phyloP scores from a whole-genome alignment of 1,140 invertebrate species.

The Drosophila eugracilis region DNA sequence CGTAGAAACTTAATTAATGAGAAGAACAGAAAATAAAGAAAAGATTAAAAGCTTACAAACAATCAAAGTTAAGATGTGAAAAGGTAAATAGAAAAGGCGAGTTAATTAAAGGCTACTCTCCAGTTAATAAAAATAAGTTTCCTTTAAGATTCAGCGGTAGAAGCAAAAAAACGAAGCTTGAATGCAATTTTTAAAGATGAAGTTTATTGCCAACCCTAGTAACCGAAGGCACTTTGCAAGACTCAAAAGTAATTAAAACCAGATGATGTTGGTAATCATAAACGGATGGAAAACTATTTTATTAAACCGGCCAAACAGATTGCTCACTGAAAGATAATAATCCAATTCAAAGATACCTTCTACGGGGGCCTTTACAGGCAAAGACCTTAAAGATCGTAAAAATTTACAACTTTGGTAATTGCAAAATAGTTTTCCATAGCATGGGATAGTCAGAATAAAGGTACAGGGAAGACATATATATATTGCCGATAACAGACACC shows the following conservation, averaged over 20 bases:
- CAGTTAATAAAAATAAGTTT: no score
- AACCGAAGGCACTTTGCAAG: background rate
- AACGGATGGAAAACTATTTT: conserved; percentile 61
- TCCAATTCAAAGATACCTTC: conserved; percentile 7
- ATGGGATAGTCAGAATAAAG: conserved; percentile 9
- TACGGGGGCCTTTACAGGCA: background rate
- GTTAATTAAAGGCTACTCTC: background rate
- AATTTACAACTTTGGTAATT: conserved; percentile 76
- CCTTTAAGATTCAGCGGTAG: no score
- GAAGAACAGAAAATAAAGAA: conserved; percentile 13
- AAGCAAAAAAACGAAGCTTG: no score
- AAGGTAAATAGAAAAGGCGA: background rate
- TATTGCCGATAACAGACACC: conserved; percentile 54
- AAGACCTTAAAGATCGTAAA: conserved; percentile 50
- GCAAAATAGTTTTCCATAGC: conserved; percentile 68
- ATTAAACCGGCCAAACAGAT: conserved; percentile 23
- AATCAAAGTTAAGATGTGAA: conserved; percentile 5
- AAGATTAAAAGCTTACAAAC: conserved; percentile 18
- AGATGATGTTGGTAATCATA: conserved; percentile 58
- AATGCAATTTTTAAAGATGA: background rate
- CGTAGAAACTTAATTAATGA: conserved; percentile 26
- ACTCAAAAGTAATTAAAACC: conserved; percentile 48
- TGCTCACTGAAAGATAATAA: conserved; percentile 8
- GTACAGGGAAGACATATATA: conserved; percentile 7
- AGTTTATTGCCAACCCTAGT: no score